These are phyloP conservation scores for Bathynomus jamesi DNA, from an alignment of 1,140 invertebrate genomes.

Conservation along the genomic window DNA sequence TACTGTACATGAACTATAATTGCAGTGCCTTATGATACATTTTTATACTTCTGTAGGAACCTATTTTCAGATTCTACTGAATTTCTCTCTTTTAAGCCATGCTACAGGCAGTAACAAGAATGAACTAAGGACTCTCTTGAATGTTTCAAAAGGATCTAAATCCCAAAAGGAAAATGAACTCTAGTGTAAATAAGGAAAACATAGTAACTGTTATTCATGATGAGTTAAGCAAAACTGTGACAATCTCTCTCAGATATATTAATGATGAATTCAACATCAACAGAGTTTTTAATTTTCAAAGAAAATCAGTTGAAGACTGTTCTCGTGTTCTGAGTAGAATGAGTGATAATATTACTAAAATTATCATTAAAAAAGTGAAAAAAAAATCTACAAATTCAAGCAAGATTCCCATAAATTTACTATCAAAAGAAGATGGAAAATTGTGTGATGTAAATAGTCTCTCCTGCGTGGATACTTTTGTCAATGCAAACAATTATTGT, in stretches of 20 bases:
- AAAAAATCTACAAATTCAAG: not conserved
- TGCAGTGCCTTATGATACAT: too few relatives aligned
- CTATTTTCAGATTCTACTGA: too few relatives aligned
- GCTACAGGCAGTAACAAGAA: too few relatives aligned
- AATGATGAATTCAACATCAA: not conserved
- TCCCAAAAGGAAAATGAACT: too few relatives aligned
- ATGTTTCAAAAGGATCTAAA: too few relatives aligned
- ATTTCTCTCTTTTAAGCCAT: too few relatives aligned
- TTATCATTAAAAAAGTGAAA: not conserved
- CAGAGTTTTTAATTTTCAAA: not conserved
- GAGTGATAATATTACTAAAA: not conserved
- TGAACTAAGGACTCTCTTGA: too few relatives aligned
- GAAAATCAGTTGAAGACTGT: not conserved
- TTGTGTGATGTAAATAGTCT: not conserved
- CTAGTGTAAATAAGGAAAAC: too few relatives aligned
- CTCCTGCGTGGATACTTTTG: not conserved
- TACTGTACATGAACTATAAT: too few relatives aligned
- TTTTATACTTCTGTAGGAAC: too few relatives aligned
- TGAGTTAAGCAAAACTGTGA: not conserved
- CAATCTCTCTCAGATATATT: not conserved
- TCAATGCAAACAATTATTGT: not conserved
- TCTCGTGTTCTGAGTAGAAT: not conserved
- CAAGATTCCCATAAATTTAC: not conserved
- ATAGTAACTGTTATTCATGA: not conserved
- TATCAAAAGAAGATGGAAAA: not conserved